phyloP scores from a whole-genome alignment of 2,113 vertebrate genomes.

The Callocephalon fimbriatum region DNA sequence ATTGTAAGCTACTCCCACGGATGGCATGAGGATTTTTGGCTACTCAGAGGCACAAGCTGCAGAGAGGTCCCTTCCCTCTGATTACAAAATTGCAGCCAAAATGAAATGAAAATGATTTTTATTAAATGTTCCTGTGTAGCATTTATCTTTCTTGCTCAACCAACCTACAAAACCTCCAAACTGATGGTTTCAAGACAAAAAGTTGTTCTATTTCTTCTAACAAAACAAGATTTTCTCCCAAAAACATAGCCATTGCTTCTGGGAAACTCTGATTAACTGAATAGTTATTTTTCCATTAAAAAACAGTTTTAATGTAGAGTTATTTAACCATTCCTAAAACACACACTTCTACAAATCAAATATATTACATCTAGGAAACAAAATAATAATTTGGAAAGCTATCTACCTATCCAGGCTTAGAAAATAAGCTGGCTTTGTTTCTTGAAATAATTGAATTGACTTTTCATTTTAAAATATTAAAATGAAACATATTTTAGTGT shows the following conservation, averaged over 20 bases:
- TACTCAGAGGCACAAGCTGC: background rate
- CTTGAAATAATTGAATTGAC: background rate
- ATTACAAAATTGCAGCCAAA: background rate
- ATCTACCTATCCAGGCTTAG: background rate
- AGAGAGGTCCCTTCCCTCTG: background rate
- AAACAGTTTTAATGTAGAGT: background rate
- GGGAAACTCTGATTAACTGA: background rate
- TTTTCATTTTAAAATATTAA: background rate
- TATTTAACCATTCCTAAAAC: background rate
- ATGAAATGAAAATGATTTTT: background rate
- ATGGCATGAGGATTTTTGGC: background rate
- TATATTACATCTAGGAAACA: background rate
- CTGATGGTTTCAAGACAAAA: background rate
- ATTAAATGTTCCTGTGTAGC: background rate
- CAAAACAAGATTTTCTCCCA: background rate
- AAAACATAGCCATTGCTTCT: background rate
- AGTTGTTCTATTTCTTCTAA: background rate
- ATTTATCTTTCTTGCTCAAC: background rate
- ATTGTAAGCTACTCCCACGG: background rate
- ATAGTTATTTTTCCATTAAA: background rate
- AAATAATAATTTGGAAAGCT: slow-evolving; percentile 4
- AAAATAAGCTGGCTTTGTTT: background rate
- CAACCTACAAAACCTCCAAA: background rate
- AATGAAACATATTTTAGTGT: background rate
- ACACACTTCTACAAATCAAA: background rate